A percentile compares a stretch with the other conserved stretches of the same genome.
Conservation (phyloP, 2,797 vertebrate species). For the Rhinella marina region DNA sequence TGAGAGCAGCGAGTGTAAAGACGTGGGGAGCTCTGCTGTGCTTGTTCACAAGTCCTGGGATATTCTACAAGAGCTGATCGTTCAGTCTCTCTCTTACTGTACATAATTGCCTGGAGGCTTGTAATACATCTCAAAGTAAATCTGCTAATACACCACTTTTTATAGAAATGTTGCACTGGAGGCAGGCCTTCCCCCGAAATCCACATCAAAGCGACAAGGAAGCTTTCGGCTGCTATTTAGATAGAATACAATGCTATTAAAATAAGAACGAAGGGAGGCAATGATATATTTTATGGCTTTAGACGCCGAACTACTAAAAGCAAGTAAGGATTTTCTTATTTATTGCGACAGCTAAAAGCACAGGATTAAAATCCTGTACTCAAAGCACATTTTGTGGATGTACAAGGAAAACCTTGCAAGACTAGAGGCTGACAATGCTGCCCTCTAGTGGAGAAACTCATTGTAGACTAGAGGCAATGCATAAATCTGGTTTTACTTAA, state of each 20-base stretch:
- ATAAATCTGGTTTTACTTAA: neutral
- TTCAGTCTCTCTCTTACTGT: neutral
- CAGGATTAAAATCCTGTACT: neutral
- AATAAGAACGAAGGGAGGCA: neutral
- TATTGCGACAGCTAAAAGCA: neutral
- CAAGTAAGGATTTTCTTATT: neutral
- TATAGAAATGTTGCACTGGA: neutral
- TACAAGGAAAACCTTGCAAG: neutral
- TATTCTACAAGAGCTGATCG: neutral
- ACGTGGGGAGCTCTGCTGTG: conserved; percentile 6
- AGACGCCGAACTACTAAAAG: neutral
- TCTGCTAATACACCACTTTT: neutral
- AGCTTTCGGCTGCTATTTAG: neutral
- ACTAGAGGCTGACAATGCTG: neutral
- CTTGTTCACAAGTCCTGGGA: conserved; percentile 3
- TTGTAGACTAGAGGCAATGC: neutral
- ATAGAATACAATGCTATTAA: neutral
- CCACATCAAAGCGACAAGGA: neutral
- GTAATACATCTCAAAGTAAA: conserved; percentile 2
- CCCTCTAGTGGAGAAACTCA: conserved; percentile 32
- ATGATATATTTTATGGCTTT: neutral
- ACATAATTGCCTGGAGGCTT: conserved; percentile 1
- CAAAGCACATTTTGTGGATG: neutral
- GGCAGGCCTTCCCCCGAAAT: neutral
- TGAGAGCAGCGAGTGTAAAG: neutral